These are phyloP conservation scores for Ips typographus DNA, from an alignment of 1,140 invertebrate species.

Conservation along the genomic window DNA sequence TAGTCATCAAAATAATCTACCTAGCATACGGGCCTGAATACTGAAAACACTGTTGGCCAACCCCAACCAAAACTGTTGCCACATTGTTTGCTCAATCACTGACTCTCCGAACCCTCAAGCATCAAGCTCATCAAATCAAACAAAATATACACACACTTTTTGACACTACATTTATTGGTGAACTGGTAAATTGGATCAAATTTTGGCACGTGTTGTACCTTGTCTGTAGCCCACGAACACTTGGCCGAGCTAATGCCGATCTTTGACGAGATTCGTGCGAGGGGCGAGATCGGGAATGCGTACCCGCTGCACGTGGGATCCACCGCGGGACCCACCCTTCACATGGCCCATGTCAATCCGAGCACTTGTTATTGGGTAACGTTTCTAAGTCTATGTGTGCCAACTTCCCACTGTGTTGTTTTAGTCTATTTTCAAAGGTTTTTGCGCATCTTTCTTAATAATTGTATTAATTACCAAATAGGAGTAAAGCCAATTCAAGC, in stretches of 20 bases:
- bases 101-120: neutral
- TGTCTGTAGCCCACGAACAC: slow-evolving; percentile 80
- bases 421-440: neutral
- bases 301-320: slow-evolving; percentile 80
- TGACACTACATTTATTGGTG: slow-evolving; percentile 9
- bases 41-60: no score
- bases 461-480: no score
- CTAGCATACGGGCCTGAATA: no score
- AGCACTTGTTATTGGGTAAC: slow-evolving; percentile 72
- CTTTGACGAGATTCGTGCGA: slow-evolving; percentile 86
- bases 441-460: no score
- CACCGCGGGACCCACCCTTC: slow-evolving; percentile 51
- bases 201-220: slow-evolving; percentile 33
- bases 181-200: neutral
- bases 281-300: slow-evolving; percentile 82
- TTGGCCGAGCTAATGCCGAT: slow-evolving; percentile 90
- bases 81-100: no score
- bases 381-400: slow-evolving; percentile 11
- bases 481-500: no score
- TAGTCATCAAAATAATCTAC: no score
- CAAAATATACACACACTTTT: slow-evolving; percentile 21
- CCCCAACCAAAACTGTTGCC: no score
- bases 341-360: slow-evolving; percentile 51
- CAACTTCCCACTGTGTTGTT: slow-evolving; percentile 10
- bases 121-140: neutral